A percentile compares a stretch with the other conserved stretches of the same genome.
Conservation (phyloP, 2,888 invertebrate genomes). For the Acanthoscelides obtectus region DNA sequence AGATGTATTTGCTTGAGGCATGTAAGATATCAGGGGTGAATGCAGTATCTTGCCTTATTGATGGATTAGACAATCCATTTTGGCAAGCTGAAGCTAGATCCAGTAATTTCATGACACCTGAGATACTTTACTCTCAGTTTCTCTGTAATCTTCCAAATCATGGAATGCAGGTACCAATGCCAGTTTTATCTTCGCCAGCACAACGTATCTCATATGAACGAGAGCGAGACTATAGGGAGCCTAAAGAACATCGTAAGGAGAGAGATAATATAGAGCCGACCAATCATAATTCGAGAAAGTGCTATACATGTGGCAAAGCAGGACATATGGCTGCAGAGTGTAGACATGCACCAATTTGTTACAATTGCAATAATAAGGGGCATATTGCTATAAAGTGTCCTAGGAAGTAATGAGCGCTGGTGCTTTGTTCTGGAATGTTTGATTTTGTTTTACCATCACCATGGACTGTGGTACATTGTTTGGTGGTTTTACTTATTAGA, state of each 20-base stretch:
- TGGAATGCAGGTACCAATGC: slow-evolving; percentile 1
- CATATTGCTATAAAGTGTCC: slow-evolving; percentile 28
- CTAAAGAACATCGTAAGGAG: slow-evolving; percentile 3
- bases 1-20: slow-evolving; percentile 33
- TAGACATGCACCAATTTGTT: slow-evolving; percentile 27
- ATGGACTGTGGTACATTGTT: too few species aligned
- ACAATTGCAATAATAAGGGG: slow-evolving; percentile 24
- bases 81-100: slow-evolving; percentile 28
- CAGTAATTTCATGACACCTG: slow-evolving; percentile 29
- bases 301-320: slow-evolving; percentile 25
- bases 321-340: slow-evolving; percentile 24
- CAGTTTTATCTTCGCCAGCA: background rate
- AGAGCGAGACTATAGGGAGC: slow-evolving; percentile 2
- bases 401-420: background rate
- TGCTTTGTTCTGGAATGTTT: too few species aligned
- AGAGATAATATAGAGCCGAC: background rate
- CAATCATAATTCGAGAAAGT: slow-evolving; percentile 7
- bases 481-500: too few species aligned
- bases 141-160: slow-evolving; percentile 18
- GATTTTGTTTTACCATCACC: too few species aligned
- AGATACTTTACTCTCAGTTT: slow-evolving; percentile 31
- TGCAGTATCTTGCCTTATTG: slow-evolving; percentile 35
- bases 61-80: slow-evolving; percentile 29
- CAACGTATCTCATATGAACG: background rate
- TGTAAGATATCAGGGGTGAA: slow-evolving; percentile 34